Conservation (phyloP, 2,113 vertebrate species). For the Alosa alosa region DNA sequence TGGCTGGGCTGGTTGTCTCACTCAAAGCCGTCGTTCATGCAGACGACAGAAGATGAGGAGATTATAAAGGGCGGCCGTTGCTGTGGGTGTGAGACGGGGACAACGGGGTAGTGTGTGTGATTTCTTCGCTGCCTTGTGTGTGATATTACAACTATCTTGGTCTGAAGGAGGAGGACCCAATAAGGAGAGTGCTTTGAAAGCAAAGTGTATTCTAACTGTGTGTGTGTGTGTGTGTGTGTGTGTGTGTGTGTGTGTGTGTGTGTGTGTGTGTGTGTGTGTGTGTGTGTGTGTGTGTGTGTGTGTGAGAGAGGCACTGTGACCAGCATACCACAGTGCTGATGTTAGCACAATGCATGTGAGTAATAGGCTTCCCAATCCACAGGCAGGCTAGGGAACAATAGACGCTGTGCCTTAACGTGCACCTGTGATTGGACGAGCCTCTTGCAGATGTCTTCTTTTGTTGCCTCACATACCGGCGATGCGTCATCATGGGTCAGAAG, state of each 20-base stretch:
- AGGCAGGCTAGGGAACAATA: neutral
- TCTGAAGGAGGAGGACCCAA: neutral
- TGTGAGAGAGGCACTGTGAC: neutral
- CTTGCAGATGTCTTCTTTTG: conserved; percentile 40
- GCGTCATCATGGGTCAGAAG: conserved; percentile 37
- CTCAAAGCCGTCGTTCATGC: neutral
- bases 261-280: neutral
- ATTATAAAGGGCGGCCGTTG: neutral
- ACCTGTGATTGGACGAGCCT: conserved; percentile 1
- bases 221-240: neutral
- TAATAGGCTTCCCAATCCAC: neutral
- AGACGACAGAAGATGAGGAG: neutral
- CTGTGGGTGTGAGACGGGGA: neutral
- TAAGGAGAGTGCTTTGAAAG: neutral
- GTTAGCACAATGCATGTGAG: neutral
- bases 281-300: neutral
- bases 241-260: neutral
- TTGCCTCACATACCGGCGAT: conserved; percentile 38
- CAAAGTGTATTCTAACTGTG: neutral
- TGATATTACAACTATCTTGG: neutral
- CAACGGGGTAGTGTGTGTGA: neutral
- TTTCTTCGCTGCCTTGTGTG: neutral
- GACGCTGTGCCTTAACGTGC: neutral
- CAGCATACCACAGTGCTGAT: neutral
- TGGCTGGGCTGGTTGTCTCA: neutral